phyloP scores from a whole-genome alignment of 2,888 invertebrate genomes.

The Arrhopalites spinosus region DNA sequence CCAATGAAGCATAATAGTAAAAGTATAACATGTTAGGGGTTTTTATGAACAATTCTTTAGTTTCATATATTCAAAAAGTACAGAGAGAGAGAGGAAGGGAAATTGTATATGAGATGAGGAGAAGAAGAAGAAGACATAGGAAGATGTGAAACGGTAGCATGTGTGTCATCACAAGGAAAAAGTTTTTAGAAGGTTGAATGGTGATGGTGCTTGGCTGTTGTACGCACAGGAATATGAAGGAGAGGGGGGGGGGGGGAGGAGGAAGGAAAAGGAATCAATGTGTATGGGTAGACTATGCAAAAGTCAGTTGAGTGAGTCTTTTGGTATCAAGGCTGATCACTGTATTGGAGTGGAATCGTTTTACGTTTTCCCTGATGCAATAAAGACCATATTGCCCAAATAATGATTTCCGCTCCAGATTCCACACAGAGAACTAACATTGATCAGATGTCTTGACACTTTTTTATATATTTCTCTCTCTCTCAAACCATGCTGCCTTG shows the following conservation, averaged over 20 bases:
- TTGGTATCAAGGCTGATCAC: constrained; percentile 48
- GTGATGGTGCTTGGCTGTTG: not conserved
- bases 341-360: constrained; percentile 41
- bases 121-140: constrained; percentile 3
- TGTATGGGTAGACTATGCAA: constrained; percentile 9
- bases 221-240: constrained; percentile 10
- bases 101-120: not conserved
- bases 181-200: not conserved
- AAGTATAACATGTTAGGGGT: not conserved
- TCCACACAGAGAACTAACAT: constrained; percentile 49
- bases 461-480: constrained; percentile 39
- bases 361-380: constrained; percentile 47
- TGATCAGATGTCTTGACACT: constrained; percentile 57
- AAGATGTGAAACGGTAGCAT: constrained; percentile 3
- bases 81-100: not conserved
- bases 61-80: no score
- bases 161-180: constrained; percentile 21
- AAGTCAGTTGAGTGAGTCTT: constrained; percentile 19
- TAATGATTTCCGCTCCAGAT: constrained; percentile 57
- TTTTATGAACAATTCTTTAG: no score
- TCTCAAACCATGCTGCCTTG: not conserved
- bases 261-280: constrained; percentile 20
- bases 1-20: not conserved
- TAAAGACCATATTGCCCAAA: constrained; percentile 57
- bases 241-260: no score